A percentile compares a stretch with the other conserved stretches of the same genome.
These are phyloP conservation scores for Anadara kagoshimensis DNA, from an alignment of 1,140 invertebrate species.

Conservation along the genomic window DNA sequence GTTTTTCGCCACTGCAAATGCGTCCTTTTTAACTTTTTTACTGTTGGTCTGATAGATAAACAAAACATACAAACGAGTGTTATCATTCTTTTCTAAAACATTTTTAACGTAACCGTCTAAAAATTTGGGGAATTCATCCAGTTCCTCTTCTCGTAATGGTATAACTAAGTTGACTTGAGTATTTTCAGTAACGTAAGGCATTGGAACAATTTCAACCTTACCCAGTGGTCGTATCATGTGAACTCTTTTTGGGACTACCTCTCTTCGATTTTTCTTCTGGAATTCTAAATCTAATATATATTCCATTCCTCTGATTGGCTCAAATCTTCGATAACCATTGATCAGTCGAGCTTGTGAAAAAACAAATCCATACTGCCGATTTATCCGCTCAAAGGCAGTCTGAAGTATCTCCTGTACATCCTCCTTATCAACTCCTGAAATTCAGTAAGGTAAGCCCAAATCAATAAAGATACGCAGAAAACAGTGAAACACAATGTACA, in stretches of 20 bases:
- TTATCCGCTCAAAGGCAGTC: slow-evolving; percentile 77
- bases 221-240: slow-evolving; percentile 82
- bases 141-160: slow-evolving; percentile 77
- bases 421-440: slow-evolving; percentile 77
- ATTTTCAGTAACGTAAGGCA: slow-evolving; percentile 94
- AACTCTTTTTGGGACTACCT: slow-evolving; percentile 59
- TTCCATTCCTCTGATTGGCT: slow-evolving; percentile 90
- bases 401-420: slow-evolving; percentile 83
- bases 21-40: slow-evolving; percentile 20
- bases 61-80: slow-evolving; percentile 82
- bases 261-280: slow-evolving; percentile 66
- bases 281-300: slow-evolving; percentile 87
- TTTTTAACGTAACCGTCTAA: slow-evolving; percentile 81
- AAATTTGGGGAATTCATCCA: slow-evolving; percentile 78
- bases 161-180: slow-evolving; percentile 85
- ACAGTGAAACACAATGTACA: too few relatives aligned
- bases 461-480: neutral
- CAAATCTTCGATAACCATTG: slow-evolving; percentile 90
- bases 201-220: slow-evolving; percentile 87
- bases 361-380: slow-evolving; percentile 76
- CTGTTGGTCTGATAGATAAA: slow-evolving; percentile 65
- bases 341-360: slow-evolving; percentile 76
- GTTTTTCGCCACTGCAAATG: slow-evolving; percentile 74
- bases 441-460: slow-evolving; percentile 13
- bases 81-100: slow-evolving; percentile 85